phyloP scores from a whole-genome alignment of 2,113 vertebrate genomes.

The Thalassoma bifasciatum region DNA sequence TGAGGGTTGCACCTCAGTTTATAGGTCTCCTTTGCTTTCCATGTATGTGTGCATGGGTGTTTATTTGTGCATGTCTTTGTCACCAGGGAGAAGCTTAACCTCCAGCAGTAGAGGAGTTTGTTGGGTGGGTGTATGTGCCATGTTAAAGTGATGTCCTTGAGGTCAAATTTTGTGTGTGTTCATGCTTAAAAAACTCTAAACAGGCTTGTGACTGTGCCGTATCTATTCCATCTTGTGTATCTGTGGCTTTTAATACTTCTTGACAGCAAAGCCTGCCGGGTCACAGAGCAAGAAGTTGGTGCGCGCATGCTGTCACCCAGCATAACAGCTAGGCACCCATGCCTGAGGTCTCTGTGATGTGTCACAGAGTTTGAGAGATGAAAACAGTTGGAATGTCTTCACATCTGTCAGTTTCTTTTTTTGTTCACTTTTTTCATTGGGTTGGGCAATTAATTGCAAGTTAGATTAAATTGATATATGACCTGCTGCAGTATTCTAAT shows the following conservation, averaged over 20 bases:
- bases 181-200: background rate
- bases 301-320: conserved; percentile 46
- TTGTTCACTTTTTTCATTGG: no score
- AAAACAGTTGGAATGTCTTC: background rate
- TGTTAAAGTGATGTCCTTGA: conserved; percentile 18
- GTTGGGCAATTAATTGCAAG: no score
- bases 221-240: conserved; percentile 26
- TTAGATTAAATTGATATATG: no score
- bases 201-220: conserved; percentile 34
- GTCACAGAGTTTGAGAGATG: background rate
- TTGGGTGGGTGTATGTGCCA: conserved; percentile 2
- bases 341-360: conserved; percentile 21
- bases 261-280: conserved; percentile 62
- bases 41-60: background rate
- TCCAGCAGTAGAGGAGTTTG: background rate
- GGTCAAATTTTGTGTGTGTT: conserved; percentile 1
- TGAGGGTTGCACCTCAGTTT: no score
- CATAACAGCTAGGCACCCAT: conserved; percentile 37
- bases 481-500: no score
- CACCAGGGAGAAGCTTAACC: background rate
- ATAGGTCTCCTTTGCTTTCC: no score
- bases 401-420: background rate
- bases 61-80: conserved; percentile 1
- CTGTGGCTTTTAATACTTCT: conserved; percentile 47
- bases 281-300: conserved; percentile 37